A percentile compares a stretch with the other conserved stretches of the same genome.
phyloP scores from a whole-genome alignment of 2,113 vertebrate species.

The Columba janthina region DNA sequence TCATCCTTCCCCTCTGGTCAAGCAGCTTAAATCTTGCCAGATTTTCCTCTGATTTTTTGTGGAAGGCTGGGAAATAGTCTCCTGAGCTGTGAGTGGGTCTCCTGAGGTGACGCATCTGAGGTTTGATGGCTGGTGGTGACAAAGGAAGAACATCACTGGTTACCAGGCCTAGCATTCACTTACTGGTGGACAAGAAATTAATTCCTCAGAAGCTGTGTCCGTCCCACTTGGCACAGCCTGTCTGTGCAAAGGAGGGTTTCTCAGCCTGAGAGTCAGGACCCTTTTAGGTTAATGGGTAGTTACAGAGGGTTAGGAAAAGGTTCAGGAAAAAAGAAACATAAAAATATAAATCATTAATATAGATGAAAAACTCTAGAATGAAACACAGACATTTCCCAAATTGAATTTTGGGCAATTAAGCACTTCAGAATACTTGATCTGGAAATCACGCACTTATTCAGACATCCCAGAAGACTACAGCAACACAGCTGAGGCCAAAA shows the following conservation, averaged over 20 bases:
- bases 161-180: background rate
- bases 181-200: background rate
- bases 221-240: background rate
- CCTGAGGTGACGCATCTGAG: conserved; percentile 76
- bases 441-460: background rate
- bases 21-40: conserved; percentile 70
- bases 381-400: background rate
- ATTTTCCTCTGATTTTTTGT: conserved; percentile 75
- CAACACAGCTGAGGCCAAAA: background rate
- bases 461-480: background rate
- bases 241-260: background rate
- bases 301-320: background rate
- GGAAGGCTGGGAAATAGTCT: conserved; percentile 65
- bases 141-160: background rate
- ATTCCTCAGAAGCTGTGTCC: background rate
- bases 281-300: background rate
- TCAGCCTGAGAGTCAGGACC: background rate
- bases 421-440: background rate
- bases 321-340: background rate
- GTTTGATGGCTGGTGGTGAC: conserved; percentile 71
- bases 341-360: background rate
- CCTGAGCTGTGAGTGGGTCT: conserved; percentile 78
- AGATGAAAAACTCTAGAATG: background rate
- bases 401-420: background rate
- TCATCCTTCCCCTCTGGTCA: conserved; percentile 86